Evolutionary conservation across 2,888 invertebrate species (phyloP), one percentile per base, ranked within the genome.

Genomic region (Pediacus dermestoides): DNA sequence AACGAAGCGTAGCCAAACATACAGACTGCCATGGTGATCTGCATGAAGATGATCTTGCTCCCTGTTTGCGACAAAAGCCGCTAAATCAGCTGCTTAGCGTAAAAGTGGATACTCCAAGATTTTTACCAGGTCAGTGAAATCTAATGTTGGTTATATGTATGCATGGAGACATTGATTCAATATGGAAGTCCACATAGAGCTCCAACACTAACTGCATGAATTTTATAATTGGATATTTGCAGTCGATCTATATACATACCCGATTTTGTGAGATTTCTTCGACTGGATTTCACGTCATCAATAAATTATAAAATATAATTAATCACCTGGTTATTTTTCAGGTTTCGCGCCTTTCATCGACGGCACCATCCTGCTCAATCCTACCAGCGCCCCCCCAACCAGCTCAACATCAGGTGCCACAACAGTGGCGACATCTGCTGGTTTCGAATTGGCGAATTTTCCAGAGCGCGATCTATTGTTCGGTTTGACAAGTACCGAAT

Each of bases 301-400:
- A n/a, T n/a, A n/a, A n/a, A n/a, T n/a, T n/a, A n/a, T n/a, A n/a
- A n/a, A n/a, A n/a, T n/a, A n/a, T n/a, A n/a, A n/a, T n/a, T n/a
- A n/a, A n/a, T n/a, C n/a, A n/a, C n/a, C n/a, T n/a, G n/a, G n/a
- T n/a, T n/a, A n/a, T n/a, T n/a, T 44, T 42, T 4, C 48, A 63
- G 63, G 89, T 12, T 94, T 93, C 65, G 94, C 92, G n/a, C 94
- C 94, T 2, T 92, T 93, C 66, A 82, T 92, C 53, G 94, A 94
- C 68, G 92, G 92, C 52, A 88, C 88, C 14, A 87, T 89, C 46
- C 78, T 89, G 51, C 78, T 82, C 34, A 78, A 78, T 60, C 80
- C 82, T 71, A 61, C 67, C 44, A 48, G 53, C 30, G 52, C 60
- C 6, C 65, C 67, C 22, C 60, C 64, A 27, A 30, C 57, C 3